These are phyloP conservation scores for Pteropus alecto DNA, from an alignment of 2,113 vertebrate species.

Conservation along the genomic window DNA sequence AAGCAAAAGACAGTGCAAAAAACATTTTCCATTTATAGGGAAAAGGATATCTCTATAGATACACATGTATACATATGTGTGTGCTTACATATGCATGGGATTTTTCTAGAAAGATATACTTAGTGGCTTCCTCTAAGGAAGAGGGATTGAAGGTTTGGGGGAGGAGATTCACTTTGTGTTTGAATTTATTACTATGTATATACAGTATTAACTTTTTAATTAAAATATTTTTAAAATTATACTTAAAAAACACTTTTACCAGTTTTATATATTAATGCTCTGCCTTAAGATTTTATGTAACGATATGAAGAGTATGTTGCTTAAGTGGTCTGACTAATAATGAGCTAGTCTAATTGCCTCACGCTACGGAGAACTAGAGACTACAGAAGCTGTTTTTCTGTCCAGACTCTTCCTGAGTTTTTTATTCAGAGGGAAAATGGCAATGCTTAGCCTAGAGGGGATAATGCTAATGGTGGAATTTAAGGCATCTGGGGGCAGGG, in stretches of 20 bases:
- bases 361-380: neutral
- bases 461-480: neutral
- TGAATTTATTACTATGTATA: neutral
- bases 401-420: neutral
- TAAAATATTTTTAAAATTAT: neutral
- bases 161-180: neutral
- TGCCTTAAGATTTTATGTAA: neutral
- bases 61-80: neutral
- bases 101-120: neutral
- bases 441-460: neutral
- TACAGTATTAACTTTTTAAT: neutral
- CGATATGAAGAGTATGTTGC: neutral
- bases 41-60: neutral
- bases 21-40: neutral
- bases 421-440: neutral
- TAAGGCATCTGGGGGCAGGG: neutral
- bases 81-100: accelerated
- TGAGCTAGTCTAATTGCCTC: neutral
- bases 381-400: neutral
- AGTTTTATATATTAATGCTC: neutral
- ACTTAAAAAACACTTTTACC: neutral
- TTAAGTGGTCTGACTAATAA: neutral
- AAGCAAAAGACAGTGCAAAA: neutral
- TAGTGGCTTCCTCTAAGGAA: neutral
- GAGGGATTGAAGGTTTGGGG: neutral